A percentile compares a stretch with the other conserved stretches of the same genome.
Evolutionary conservation across 2,113 vertebrate species (phyloP).

Genomic region (Sciurus niger): DNA sequence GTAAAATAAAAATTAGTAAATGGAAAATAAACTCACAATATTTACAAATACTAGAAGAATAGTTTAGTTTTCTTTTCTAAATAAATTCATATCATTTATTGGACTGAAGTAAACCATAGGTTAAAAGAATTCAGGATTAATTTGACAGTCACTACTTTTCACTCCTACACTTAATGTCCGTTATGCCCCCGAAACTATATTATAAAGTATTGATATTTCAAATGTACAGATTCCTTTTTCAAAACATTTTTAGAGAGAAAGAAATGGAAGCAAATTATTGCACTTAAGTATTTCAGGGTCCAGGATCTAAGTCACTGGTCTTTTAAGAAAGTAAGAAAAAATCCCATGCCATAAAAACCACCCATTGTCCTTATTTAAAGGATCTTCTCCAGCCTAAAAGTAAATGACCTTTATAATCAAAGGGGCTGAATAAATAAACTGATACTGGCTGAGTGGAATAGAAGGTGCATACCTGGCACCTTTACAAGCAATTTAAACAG

Average conservation of each 20-base stretch:
- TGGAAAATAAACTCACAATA: constrained; percentile 23
- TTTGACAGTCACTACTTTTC: not conserved
- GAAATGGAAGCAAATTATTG: not conserved
- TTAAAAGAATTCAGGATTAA: not conserved
- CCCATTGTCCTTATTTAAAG: constrained; percentile 38
- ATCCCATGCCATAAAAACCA: not conserved
- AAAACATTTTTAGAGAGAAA: not conserved
- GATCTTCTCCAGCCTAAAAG: not conserved
- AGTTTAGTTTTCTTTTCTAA: not conserved
- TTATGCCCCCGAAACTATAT: not conserved
- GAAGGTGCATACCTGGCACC: not conserved
- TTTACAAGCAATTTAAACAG: not conserved
- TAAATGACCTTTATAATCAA: not conserved
- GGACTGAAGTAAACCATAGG: not conserved
- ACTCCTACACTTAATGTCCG: not conserved
- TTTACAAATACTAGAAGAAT: not conserved
- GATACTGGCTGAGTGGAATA: not conserved
- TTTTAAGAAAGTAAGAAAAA: constrained; percentile 33
- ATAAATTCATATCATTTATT: not conserved
- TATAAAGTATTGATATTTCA: not conserved
- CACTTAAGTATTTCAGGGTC: not conserved
- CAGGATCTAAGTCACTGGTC: not conserved
- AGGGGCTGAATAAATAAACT: not conserved
- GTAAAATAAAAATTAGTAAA: not conserved
- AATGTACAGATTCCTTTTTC: not conserved